phyloP scores from a whole-genome alignment of 2,888 invertebrate genomes.

The Lordiphosa fenestrarum region DNA sequence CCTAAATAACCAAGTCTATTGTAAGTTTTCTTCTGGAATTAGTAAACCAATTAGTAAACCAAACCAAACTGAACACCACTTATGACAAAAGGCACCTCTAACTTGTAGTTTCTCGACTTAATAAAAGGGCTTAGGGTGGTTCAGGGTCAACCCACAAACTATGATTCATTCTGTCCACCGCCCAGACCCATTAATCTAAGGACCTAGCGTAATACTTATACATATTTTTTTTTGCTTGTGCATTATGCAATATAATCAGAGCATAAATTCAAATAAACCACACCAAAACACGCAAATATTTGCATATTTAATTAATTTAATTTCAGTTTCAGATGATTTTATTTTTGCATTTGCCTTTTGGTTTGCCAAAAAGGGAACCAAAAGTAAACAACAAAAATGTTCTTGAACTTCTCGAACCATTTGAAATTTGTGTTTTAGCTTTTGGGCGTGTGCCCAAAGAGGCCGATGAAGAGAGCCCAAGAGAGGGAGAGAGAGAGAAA shows the following conservation, averaged over 20 bases:
- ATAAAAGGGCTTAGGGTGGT: too few relatives aligned
- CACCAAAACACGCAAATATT: conserved; percentile 68
- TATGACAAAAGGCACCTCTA: too few relatives aligned
- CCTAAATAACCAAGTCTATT: too few relatives aligned
- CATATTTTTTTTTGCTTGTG: conserved; percentile 15
- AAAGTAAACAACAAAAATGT: conserved; percentile 22
- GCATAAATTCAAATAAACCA: conserved; percentile 50
- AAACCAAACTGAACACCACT: too few relatives aligned
- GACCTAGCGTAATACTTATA: conserved; percentile 4
- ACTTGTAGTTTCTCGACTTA: too few relatives aligned
- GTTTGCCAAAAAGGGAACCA: conserved; percentile 6
- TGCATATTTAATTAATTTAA: conserved; percentile 62
- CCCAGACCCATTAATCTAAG: too few relatives aligned
- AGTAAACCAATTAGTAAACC: too few relatives aligned
- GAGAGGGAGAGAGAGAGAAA: conserved; percentile 3
- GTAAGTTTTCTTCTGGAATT: too few relatives aligned
- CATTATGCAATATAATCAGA: conserved; percentile 58
- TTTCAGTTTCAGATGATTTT: conserved; percentile 31
- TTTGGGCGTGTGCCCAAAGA: conserved; percentile 38
- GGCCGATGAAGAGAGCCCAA: background rate
- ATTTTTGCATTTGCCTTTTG: too few relatives aligned
- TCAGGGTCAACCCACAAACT: too few relatives aligned
- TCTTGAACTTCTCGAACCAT: conserved; percentile 38
- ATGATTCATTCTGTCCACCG: too few relatives aligned
- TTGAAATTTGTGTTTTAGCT: conserved; percentile 24